These are phyloP conservation scores for Strongylocentrotus purpuratus DNA, from an alignment of 35 echinoderm and acorn worm species.

Conservation along the genomic window DNA sequence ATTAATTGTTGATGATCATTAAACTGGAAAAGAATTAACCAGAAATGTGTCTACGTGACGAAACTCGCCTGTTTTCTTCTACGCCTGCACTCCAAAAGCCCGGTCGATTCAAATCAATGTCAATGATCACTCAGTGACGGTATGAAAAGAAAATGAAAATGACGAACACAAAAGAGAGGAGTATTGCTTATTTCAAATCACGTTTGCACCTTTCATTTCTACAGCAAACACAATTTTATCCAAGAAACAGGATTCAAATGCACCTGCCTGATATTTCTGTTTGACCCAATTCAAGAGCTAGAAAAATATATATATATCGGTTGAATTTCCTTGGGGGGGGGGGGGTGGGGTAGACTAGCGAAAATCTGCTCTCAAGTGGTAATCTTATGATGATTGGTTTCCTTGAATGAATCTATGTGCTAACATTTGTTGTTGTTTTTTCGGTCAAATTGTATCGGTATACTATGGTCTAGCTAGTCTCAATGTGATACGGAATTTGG, in stretches of 20 bases:
- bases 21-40: not conserved
- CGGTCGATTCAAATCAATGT: not conserved
- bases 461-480: not conserved
- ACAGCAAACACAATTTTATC: not conserved
- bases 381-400: not conserved
- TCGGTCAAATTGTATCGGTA: not conserved
- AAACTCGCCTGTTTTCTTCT: not conserved
- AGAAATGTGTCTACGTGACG: not conserved
- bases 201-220: not conserved
- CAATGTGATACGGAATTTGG: not conserved
- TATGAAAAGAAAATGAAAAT: not conserved
- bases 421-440: not conserved
- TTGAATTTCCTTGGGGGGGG: not conserved
- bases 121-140: not conserved
- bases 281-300: not conserved
- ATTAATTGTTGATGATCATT: not conserved
- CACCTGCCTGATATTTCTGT: not conserved
- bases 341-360: not conserved
- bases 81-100: not conserved
- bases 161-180: not conserved
- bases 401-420: not conserved
- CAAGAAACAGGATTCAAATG: not conserved
- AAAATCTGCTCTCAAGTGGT: not conserved
- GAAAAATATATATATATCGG: not conserved
- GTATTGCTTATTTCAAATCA: not conserved